A percentile compares a stretch with the other conserved stretches of the same genome.
Evolutionary conservation across 37 sponge, comb jelly and placozoan species (phyloP).

Genomic region (Corticium candelabrum): DNA sequence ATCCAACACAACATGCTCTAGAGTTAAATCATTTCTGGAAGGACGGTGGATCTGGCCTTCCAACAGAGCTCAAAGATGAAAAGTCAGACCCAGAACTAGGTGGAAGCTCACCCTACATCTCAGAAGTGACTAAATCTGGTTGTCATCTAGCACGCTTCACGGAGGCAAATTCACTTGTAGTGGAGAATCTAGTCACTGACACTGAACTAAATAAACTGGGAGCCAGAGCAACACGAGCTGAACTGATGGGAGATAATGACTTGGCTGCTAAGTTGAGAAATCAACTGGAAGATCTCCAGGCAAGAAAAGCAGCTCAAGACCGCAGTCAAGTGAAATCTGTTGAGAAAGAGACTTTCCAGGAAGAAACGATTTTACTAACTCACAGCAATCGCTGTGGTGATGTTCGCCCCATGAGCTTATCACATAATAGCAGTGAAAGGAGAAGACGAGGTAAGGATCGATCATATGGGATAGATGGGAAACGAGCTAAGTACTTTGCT

Average conservation of each 20-base stretch:
- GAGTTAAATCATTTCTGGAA: constrained; percentile 83
- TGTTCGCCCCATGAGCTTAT: constrained; percentile 25
- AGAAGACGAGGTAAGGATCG: background rate
- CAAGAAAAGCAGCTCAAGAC: background rate
- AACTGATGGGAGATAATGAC: constrained; percentile 58
- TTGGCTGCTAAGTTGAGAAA: constrained; percentile 25
- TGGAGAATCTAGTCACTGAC: constrained; percentile 29
- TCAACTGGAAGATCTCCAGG: background rate
- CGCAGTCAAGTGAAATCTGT: no score
- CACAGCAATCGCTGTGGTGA: constrained; percentile 51
- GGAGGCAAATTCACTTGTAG: constrained; percentile 61
- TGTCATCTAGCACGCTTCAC: constrained; percentile 28
- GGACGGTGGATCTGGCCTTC: constrained; percentile 64
- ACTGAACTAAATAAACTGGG: constrained; percentile 61
- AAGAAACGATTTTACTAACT: constrained; percentile 34
- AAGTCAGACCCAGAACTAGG: background rate
- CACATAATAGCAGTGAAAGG: background rate
- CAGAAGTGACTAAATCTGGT: background rate
- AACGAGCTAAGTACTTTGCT: constrained; percentile 46
- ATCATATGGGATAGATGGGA: constrained; percentile 15
- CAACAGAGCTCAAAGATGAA: constrained; percentile 10
- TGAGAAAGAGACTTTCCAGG: no score
- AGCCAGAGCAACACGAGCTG: constrained; percentile 78
- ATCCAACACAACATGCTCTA: constrained; percentile 54
- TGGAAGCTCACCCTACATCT: no score